Evolutionary conservation across 1,140 invertebrate genomes (phyloP).

Genomic region (Drosophila truncata): DNA sequence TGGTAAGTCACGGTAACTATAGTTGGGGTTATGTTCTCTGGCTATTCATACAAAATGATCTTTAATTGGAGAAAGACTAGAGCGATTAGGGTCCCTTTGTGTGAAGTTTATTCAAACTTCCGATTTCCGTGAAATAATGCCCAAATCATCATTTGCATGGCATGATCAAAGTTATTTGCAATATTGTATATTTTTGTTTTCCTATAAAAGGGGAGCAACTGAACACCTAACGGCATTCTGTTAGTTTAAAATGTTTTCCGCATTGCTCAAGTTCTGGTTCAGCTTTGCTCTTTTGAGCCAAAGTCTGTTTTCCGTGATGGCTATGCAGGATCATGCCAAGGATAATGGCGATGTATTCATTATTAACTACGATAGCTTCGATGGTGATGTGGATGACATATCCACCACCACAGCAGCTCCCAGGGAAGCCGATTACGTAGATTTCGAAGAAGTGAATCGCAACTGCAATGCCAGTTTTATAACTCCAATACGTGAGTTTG

Average conservation of each 20-base stretch:
- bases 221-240: constrained; percentile 3
- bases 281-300: constrained; percentile 20
- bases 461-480: constrained; percentile 77
- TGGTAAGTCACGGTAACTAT: constrained; percentile 36
- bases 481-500: constrained; percentile 66
- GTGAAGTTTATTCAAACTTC: constrained; percentile 13
- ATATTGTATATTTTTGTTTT: constrained; percentile 3
- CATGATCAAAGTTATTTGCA: constrained; percentile 31
- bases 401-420: constrained; percentile 59
- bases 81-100: constrained; percentile 30
- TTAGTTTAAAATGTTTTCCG: constrained; percentile 43
- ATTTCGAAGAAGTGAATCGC: constrained; percentile 61
- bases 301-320: neutral
- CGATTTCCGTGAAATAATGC: constrained; percentile 43
- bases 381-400: constrained; percentile 71
- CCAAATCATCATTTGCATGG: constrained; percentile 34
- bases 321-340: constrained; percentile 56
- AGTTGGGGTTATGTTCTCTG: neutral
- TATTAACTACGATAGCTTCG: constrained; percentile 68
- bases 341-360: constrained; percentile 76
- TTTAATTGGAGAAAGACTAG: constrained; percentile 23
- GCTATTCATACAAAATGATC: neutral
- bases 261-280: constrained; percentile 1
- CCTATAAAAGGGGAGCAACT: constrained; percentile 11
- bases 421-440: constrained; percentile 44